Evolutionary conservation across 2,888 invertebrate genomes (phyloP).

Genomic region (Lissocephala sabroskyi): DNA sequence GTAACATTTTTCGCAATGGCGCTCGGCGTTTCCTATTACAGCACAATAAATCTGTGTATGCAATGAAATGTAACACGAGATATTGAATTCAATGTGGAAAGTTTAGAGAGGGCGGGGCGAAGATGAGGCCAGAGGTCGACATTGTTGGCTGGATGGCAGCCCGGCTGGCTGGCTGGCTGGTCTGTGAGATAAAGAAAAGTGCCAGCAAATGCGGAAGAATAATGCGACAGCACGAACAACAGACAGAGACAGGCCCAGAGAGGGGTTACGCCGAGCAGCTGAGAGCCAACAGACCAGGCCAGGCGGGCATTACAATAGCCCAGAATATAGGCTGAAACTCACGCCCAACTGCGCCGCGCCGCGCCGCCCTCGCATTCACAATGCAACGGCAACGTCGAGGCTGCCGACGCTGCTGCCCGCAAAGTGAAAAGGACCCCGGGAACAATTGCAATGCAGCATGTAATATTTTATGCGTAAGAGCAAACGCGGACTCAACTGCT

Average conservation of each 20-base stretch:
- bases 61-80: conserved; percentile 66
- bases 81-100: conserved; percentile 57
- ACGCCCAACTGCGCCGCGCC: conserved; percentile 5
- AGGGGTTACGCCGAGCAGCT: not conserved
- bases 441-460: conserved; percentile 60
- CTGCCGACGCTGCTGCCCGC: too few relatives aligned
- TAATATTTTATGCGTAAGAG: conserved; percentile 64
- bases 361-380: not conserved
- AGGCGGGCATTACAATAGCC: conserved; percentile 40
- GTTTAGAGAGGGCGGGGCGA: conserved; percentile 6
- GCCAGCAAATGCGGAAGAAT: conserved; percentile 64
- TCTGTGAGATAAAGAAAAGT: conserved; percentile 61
- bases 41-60: conserved; percentile 58
- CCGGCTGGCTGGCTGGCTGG: too few relatives aligned
- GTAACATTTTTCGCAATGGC: conserved; percentile 14
- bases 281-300: conserved; percentile 4
- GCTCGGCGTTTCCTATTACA: conserved; percentile 17
- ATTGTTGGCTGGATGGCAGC: too few relatives aligned
- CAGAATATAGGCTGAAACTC: conserved; percentile 48
- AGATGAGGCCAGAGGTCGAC: conserved; percentile 18
- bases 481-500: conserved; percentile 19
- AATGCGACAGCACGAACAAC: conserved; percentile 64
- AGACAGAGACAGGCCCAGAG: conserved; percentile 20
- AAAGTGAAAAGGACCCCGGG: conserved; percentile 25
- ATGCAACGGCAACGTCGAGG: conserved; percentile 49